phyloP scores from a whole-genome alignment of 1,140 invertebrate species.

The Lepidostoma basale region DNA sequence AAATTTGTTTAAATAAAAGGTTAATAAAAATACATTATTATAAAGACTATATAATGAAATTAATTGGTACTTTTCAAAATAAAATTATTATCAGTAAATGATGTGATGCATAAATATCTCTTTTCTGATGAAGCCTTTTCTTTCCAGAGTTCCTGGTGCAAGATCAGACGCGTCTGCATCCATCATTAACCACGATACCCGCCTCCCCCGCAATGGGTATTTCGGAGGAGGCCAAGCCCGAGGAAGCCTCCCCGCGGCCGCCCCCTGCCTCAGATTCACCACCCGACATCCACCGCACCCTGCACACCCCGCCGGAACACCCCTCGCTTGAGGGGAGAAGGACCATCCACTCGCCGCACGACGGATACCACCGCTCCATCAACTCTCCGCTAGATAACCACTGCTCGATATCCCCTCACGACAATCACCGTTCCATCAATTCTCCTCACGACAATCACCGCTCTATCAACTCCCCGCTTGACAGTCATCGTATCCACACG shows the following conservation, averaged over 20 bases:
- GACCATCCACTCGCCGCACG: constrained; percentile 10
- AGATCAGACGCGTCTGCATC: constrained; percentile 32
- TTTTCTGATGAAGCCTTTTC: constrained; percentile 31
- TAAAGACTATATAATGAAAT: background rate
- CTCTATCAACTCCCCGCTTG: constrained; percentile 3
- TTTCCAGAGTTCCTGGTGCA: constrained; percentile 43
- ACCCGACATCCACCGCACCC: constrained; percentile 41
- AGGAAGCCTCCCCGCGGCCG: constrained; percentile 64
- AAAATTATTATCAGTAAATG: background rate
- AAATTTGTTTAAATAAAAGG: no score
- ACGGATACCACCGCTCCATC: background rate
- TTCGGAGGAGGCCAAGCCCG: constrained; percentile 62
- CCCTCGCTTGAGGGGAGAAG: constrained; percentile 50
- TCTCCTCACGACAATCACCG: constrained; percentile 13
- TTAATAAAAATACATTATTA: no score
- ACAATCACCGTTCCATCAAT: background rate
- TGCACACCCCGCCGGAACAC: constrained; percentile 22
- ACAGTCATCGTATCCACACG: constrained; percentile 32
- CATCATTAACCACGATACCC: constrained; percentile 40
- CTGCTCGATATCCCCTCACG: constrained; percentile 15
- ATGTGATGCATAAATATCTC: background rate
- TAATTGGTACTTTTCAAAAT: background rate
- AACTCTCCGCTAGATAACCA: background rate
- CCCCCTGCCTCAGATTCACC: constrained; percentile 48
- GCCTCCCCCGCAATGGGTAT: constrained; percentile 62